A percentile compares a stretch with the other conserved stretches of the same genome.
These are phyloP conservation scores for Corythoichthys intestinalis DNA, from an alignment of 2,113 vertebrate species.

Conservation along the genomic window DNA sequence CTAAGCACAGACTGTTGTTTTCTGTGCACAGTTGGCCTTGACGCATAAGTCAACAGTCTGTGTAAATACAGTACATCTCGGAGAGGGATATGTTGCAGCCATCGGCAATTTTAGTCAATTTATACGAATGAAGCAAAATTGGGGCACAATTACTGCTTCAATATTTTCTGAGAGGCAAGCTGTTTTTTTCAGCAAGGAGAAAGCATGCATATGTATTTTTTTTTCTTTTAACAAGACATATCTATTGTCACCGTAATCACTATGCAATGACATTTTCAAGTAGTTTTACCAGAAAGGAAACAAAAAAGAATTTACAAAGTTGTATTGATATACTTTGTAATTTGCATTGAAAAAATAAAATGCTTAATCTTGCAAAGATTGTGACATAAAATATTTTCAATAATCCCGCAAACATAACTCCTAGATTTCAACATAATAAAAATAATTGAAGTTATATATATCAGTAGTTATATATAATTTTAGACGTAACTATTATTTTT, in stretches of 20 bases:
- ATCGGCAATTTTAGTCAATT: neutral
- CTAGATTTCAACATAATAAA: neutral
- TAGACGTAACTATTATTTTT: neutral
- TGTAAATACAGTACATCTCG: neutral
- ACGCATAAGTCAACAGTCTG: neutral
- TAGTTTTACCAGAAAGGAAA: no score
- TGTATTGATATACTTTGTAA: no score
- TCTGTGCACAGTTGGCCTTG: slow-evolving; percentile 1
- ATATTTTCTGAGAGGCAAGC: slow-evolving; percentile 17
- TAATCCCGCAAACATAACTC: neutral
- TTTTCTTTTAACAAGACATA: neutral
- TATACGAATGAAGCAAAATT: neutral
- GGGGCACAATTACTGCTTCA: slow-evolving; percentile 14
- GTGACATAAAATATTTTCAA: neutral
- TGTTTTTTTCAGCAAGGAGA: no score
- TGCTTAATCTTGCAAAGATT: neutral
- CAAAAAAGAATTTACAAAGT: no score
- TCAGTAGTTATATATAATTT: neutral
- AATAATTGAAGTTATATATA: neutral
- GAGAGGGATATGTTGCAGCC: neutral
- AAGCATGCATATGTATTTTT: neutral
- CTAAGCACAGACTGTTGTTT: neutral
- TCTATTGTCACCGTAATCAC: neutral
- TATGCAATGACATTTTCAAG: neutral
- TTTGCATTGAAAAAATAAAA: neutral